phyloP scores from a whole-genome alignment of 1,140 invertebrate genomes.

The Euwallacea fornicatus region DNA sequence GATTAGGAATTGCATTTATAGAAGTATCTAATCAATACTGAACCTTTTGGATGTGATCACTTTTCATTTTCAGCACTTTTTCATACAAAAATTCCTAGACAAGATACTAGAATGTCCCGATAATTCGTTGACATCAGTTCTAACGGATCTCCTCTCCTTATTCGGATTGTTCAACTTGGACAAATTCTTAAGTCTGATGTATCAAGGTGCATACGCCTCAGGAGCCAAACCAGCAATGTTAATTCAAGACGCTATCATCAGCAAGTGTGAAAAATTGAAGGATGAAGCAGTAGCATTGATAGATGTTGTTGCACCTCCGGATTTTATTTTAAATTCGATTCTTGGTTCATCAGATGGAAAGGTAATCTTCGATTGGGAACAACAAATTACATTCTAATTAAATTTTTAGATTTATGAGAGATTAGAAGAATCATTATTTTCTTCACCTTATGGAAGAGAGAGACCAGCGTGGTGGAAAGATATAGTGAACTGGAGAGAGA shows the following conservation, averaged over 20 bases:
- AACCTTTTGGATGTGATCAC: too few relatives aligned
- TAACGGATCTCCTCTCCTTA: conserved; percentile 67
- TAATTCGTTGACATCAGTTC: conserved; percentile 57
- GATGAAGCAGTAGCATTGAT: conserved; percentile 72
- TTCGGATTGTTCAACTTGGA: conserved; percentile 74
- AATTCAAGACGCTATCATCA: conserved; percentile 62
- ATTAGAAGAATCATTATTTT: conserved; percentile 59
- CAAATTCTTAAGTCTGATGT: conserved; percentile 68
- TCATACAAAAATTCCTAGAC: conserved; percentile 61
- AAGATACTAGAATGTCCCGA: conserved; percentile 58
- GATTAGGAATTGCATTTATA: conserved; percentile 74
- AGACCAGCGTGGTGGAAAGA: conserved; percentile 64
- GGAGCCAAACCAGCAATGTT: conserved; percentile 54
- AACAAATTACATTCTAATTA: conserved; percentile 47
- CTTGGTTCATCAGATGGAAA: conserved; percentile 78
- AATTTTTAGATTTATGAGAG: conserved; percentile 63
- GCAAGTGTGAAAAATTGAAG: conserved; percentile 66
- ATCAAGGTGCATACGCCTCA: conserved; percentile 69
- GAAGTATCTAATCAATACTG: neutral
- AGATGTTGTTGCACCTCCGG: conserved; percentile 85
- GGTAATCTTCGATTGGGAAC: conserved; percentile 13
- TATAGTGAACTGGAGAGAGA: conserved; percentile 52
- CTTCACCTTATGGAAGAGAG: conserved; percentile 57
- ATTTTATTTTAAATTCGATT: conserved; percentile 80
- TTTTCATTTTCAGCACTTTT: conserved; percentile 62